phyloP scores from a whole-genome alignment of 1,140 invertebrate genomes.

The Luehdorfia chinensis region DNA sequence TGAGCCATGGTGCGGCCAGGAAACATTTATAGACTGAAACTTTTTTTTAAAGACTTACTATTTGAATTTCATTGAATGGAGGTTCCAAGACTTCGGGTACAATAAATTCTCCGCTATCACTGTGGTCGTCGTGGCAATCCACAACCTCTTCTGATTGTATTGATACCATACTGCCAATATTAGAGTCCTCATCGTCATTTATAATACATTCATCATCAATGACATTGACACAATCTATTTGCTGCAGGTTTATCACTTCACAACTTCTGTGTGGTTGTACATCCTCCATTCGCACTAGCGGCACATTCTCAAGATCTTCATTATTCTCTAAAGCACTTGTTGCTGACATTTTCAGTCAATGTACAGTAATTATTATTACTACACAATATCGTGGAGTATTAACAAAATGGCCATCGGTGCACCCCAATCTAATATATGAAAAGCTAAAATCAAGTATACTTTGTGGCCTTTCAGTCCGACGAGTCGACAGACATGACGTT shows the following conservation, averaged over 20 bases:
- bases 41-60: neutral
- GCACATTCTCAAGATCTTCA: slow-evolving; percentile 52
- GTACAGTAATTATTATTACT: slow-evolving; percentile 14
- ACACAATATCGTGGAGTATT: neutral
- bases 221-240: slow-evolving; percentile 35
- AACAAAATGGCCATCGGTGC: too few relatives aligned
- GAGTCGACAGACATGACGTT: too few relatives aligned
- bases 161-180: slow-evolving; percentile 54
- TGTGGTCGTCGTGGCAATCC: slow-evolving; percentile 22
- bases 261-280: slow-evolving; percentile 48
- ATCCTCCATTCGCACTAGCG: slow-evolving; percentile 56
- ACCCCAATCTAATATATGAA: too few relatives aligned
- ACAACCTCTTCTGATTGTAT: slow-evolving; percentile 42
- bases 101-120: slow-evolving; percentile 29
- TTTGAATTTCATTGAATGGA: neutral
- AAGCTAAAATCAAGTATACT: too few relatives aligned
- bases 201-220: slow-evolving; percentile 33
- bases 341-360: slow-evolving; percentile 42
- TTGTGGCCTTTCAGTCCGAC: too few relatives aligned
- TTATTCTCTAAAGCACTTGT: slow-evolving; percentile 38
- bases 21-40: too few relatives aligned
- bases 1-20: too few relatives aligned
- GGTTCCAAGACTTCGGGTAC: slow-evolving; percentile 28
- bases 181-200: slow-evolving; percentile 46
- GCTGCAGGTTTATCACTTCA: slow-evolving; percentile 18